phyloP scores from a whole-genome alignment of 2,888 invertebrate species.

The Hyppa rectilinea region DNA sequence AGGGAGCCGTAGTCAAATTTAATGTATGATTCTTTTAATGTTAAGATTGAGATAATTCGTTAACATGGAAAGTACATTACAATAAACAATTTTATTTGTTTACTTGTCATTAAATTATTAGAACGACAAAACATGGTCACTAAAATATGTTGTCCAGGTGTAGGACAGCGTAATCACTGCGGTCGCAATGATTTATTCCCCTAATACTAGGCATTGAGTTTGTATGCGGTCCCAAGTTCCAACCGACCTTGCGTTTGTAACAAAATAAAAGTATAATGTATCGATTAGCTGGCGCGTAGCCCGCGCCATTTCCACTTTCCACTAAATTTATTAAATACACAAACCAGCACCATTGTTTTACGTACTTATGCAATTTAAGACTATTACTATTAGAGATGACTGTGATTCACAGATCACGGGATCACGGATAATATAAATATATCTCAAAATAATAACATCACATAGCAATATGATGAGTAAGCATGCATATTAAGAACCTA shows the following conservation, averaged over 20 bases:
- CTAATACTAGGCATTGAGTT: slow-evolving; percentile 47
- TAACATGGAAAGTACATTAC: not conserved
- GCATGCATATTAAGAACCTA: slow-evolving; percentile 30
- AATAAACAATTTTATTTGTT: slow-evolving; percentile 7
- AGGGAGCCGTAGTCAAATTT: slow-evolving; percentile 51
- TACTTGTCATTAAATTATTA: not conserved
- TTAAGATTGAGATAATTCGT: not conserved
- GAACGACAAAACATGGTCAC: not conserved
- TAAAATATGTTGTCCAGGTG: slow-evolving; percentile 5
- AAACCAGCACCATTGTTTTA: slow-evolving; percentile 43
- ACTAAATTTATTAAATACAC: slow-evolving; percentile 67
- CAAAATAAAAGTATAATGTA: slow-evolving; percentile 71
- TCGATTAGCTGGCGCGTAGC: slow-evolving; percentile 75
- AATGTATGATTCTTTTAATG: not conserved
- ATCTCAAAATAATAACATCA: slow-evolving; percentile 31
- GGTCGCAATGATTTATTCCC: slow-evolving; percentile 29
- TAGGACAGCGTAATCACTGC: slow-evolving; percentile 14
- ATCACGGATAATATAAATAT: slow-evolving; percentile 22
- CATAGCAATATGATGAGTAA: slow-evolving; percentile 35
- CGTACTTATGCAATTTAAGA: slow-evolving; percentile 28
- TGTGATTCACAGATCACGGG: slow-evolving; percentile 43
- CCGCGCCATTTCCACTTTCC: slow-evolving; percentile 69
- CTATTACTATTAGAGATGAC: slow-evolving; percentile 30
- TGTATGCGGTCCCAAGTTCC: slow-evolving; percentile 59
- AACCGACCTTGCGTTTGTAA: slow-evolving; percentile 71